phyloP scores from a whole-genome alignment of 2,113 vertebrate species.

The Cyprinodon tularosa region DNA sequence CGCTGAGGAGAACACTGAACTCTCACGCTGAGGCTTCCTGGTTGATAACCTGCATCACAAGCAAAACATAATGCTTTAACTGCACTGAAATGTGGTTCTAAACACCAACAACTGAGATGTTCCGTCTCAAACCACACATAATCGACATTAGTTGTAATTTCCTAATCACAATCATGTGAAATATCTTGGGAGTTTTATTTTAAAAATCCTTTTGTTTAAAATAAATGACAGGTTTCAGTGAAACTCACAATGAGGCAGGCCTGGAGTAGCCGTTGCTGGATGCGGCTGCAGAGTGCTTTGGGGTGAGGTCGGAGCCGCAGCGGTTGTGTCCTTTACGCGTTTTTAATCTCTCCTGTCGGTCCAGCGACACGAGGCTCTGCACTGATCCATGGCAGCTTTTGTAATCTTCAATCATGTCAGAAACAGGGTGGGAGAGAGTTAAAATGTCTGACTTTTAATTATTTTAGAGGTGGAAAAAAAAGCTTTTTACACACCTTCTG shows the following conservation, averaged over 20 bases:
- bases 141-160: no score
- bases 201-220: neutral
- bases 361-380: constrained; percentile 90
- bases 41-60: constrained; percentile 85
- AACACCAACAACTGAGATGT: no score
- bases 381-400: constrained; percentile 91
- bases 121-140: no score
- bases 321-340: constrained; percentile 71
- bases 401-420: constrained; percentile 81
- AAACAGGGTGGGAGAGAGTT: neutral
- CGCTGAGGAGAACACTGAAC: constrained; percentile 81
- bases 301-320: constrained; percentile 82
- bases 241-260: constrained; percentile 91
- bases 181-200: no score
- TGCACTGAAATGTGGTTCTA: no score
- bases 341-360: constrained; percentile 69
- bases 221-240: neutral
- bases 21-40: constrained; percentile 88
- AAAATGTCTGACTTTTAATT: neutral
- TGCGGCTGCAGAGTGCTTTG: constrained; percentile 82
- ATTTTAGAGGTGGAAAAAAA: neutral
- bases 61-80: constrained; percentile 1
- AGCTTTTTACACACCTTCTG: constrained; percentile 83
- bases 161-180: no score
- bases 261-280: constrained; percentile 94